Percentiles rank a stretch among this genome's conserved stretches.
Evolutionary conservation across 1,140 invertebrate species (phyloP).

Genomic region (Leptinotarsa defecta): DNA sequence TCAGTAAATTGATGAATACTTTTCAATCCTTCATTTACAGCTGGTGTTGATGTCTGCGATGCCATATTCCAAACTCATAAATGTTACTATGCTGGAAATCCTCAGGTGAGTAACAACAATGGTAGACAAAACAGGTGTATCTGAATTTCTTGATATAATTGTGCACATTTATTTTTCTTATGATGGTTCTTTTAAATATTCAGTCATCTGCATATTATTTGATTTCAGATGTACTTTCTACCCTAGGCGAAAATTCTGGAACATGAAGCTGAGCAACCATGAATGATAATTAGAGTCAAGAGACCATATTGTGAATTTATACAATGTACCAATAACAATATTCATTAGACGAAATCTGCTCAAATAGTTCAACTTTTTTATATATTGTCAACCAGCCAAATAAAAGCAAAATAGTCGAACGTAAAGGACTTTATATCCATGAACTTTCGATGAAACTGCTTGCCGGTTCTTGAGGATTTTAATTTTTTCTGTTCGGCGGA

Average conservation of each 20-base stretch:
- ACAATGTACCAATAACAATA: background rate
- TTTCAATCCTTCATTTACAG: constrained; percentile 37
- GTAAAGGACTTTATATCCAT: no score
- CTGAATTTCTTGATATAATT: background rate
- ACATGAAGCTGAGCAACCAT: background rate
- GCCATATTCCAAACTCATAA: constrained; percentile 35
- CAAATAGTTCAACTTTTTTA: no score
- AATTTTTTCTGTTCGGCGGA: no score
- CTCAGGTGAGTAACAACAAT: constrained; percentile 30
- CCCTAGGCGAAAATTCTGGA: background rate
- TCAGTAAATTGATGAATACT: background rate
- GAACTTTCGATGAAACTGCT: no score
- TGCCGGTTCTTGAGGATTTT: no score
- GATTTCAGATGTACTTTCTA: constrained; percentile 10
- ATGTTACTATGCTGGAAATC: constrained; percentile 39
- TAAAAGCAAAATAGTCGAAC: no score
- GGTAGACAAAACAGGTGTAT: background rate
- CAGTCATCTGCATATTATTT: background rate
- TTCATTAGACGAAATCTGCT: no score
- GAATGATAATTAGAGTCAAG: background rate
- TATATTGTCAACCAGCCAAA: no score
- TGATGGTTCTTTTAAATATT: background rate
- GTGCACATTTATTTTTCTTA: background rate
- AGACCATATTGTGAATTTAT: background rate
- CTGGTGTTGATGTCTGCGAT: constrained; percentile 49